Percentiles rank a stretch among this genome's conserved stretches.
Conservation (phyloP, 2,113 vertebrate genomes). For the Burhinus bistriatus region DNA sequence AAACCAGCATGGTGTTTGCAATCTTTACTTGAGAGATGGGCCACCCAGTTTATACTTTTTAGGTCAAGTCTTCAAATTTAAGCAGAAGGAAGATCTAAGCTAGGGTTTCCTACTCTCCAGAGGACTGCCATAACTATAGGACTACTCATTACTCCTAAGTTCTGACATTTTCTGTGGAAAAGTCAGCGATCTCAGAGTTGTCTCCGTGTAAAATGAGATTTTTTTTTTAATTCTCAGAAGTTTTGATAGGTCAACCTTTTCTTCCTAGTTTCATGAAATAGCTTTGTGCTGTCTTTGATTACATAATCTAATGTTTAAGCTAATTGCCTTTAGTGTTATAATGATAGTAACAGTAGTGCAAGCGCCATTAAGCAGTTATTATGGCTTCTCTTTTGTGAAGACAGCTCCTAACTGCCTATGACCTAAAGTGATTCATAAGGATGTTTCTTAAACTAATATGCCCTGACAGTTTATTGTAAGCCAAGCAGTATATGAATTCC, state of each 20-base stretch:
- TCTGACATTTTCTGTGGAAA: not conserved
- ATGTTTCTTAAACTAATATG: not conserved
- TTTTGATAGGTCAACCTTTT: not conserved
- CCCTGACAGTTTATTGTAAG: not conserved
- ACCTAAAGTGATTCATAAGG: not conserved
- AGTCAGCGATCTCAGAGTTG: not conserved
- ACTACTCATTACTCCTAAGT: not conserved
- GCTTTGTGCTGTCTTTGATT: not conserved
- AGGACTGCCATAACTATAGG: not conserved
- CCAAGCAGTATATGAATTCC: not conserved
- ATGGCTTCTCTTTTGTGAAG: not conserved
- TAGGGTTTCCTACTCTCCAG: not conserved
- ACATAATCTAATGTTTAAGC: not conserved
- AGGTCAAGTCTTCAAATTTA: not conserved
- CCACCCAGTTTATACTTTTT: not conserved
- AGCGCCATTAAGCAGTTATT: conserved; percentile 21
- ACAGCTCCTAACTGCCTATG: not conserved
- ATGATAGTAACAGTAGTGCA: not conserved
- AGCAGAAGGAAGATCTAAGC: not conserved
- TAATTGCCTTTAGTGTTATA: not conserved
- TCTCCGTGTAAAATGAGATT: not conserved
- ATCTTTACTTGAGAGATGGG: not conserved
- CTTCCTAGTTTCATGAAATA: not conserved
- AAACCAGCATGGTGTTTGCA: not conserved
- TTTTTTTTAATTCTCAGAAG: not conserved